phyloP scores from a whole-genome alignment of 2,888 invertebrate genomes.

The Agrenia bidenticulata region DNA sequence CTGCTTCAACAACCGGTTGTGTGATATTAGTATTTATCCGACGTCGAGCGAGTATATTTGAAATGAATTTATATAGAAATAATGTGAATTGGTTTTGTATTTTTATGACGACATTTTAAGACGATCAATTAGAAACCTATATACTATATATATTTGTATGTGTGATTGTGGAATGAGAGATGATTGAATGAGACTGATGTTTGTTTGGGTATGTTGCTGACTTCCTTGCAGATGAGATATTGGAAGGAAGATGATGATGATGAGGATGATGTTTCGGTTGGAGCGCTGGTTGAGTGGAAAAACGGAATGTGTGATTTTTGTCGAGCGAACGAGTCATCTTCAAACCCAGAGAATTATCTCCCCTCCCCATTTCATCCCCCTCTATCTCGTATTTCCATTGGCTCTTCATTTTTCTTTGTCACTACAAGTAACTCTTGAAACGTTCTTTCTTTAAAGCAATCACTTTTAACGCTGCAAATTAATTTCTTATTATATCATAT shows the following conservation, averaged over 20 bases:
- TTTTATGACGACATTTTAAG: not conserved
- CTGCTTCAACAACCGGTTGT: not conserved
- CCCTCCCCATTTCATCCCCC: no score
- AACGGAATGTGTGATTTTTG: constrained; percentile 40
- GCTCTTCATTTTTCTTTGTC: no score
- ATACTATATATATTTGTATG: not conserved
- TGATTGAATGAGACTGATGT: constrained; percentile 32
- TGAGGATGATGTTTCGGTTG: constrained; percentile 34
- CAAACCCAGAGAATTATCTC: no score
- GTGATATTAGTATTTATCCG: constrained; percentile 9
- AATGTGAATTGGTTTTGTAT: not conserved
- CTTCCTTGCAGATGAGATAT: constrained; percentile 52
- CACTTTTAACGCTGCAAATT: no score
- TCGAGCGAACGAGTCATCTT: constrained; percentile 43
- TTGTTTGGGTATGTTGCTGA: constrained; percentile 48
- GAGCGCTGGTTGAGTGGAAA: constrained; percentile 44
- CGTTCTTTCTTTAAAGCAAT: no score
- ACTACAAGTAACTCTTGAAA: no score
- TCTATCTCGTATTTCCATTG: no score
- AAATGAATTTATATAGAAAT: not conserved
- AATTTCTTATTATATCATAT: no score
- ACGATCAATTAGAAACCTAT: not conserved
- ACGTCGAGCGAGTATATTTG: not conserved
- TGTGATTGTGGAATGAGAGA: constrained; percentile 3
- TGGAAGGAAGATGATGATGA: constrained; percentile 36